phyloP scores from a whole-genome alignment of 2,113 vertebrate genomes.

The Ahaetulla prasina region DNA sequence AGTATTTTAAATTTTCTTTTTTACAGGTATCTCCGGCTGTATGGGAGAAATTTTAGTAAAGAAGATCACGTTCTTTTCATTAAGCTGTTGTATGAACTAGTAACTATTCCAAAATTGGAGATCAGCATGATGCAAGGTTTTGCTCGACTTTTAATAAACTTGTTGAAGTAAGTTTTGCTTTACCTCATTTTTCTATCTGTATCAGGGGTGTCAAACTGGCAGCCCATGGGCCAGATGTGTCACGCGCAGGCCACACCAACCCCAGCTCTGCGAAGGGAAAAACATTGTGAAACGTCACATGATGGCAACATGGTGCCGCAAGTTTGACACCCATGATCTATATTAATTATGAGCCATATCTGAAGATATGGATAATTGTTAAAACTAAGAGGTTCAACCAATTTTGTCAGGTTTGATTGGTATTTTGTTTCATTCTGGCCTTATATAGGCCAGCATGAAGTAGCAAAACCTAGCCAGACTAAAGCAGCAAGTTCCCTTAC shows the following conservation, averaged over 20 bases:
- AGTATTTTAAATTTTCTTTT: not conserved
- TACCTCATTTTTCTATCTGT: not conserved
- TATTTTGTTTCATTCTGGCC: not conserved
- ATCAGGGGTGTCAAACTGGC: no score
- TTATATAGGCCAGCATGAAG: not conserved
- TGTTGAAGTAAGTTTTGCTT: slow-evolving; percentile 85
- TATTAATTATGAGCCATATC: not conserved
- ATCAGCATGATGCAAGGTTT: slow-evolving; percentile 99
- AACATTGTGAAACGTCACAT: no score
- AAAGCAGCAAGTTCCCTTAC: not conserved
- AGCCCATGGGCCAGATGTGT: no score
- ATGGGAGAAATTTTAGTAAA: slow-evolving; percentile 97
- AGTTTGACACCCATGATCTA: not conserved
- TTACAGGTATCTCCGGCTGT: slow-evolving; percentile 89
- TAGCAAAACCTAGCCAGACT: not conserved
- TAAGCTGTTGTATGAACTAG: slow-evolving; percentile 91
- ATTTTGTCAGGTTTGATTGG: not conserved
- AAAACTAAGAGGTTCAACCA: not conserved
- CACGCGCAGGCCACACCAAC: no score
- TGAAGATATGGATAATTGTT: not conserved
- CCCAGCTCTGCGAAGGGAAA: no score
- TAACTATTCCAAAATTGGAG: slow-evolving; percentile 90
- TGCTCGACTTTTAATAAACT: slow-evolving; percentile 89
- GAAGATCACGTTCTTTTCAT: slow-evolving; percentile 97
- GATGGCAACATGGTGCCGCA: no score